Evolutionary conservation across 1,140 invertebrate species (phyloP).

Genomic region (Zaprionus vittiger): DNA sequence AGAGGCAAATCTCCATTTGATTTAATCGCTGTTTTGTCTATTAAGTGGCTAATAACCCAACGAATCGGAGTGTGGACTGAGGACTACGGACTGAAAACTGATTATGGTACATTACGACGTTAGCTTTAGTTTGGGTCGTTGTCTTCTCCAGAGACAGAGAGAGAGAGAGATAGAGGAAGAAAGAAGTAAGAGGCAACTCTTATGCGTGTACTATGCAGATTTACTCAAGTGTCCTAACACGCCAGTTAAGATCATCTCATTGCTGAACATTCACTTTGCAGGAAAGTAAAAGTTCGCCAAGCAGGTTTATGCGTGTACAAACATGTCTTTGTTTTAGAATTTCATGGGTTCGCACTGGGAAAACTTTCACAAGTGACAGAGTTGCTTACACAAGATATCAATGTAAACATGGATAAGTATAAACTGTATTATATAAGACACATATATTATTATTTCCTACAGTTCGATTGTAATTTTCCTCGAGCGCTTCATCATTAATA

Average conservation of each 20-base stretch:
- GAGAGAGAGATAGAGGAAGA: background rate
- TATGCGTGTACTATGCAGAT: background rate
- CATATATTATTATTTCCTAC: background rate
- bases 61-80: background rate
- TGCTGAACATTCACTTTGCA: background rate
- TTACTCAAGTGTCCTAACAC: background rate
- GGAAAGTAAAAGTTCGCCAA: background rate
- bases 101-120: constrained; percentile 52
- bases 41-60: constrained; percentile 59
- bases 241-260: constrained; percentile 1
- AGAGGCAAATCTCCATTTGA: constrained; percentile 12
- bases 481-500: background rate
- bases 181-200: background rate
- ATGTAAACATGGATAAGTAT: background rate
- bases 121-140: constrained; percentile 34
- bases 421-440: background rate
- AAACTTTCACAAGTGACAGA: constrained; percentile 1
- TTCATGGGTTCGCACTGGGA: background rate
- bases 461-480: background rate
- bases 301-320: constrained; percentile 3
- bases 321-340: constrained; percentile 5
- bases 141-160: constrained; percentile 8
- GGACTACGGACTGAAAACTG: constrained; percentile 10
- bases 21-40: constrained; percentile 37
- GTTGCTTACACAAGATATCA: too few species aligned